These are phyloP conservation scores for Aradophagus sp. DNA, from an alignment of 1,140 invertebrate genomes.

Conservation along the genomic window DNA sequence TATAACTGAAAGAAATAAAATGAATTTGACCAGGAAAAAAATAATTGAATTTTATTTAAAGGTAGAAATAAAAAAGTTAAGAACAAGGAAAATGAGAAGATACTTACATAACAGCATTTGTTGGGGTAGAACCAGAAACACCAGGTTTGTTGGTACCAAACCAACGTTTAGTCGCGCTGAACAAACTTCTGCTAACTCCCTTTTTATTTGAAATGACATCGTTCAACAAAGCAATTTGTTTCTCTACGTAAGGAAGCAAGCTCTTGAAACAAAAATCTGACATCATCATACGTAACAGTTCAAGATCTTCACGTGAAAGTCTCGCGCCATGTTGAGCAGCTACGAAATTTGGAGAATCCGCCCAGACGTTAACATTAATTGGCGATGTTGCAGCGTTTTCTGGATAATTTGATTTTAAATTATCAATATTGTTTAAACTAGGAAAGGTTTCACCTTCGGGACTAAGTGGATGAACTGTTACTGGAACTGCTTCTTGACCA, in stretches of 20 bases:
- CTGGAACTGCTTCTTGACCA: constrained; percentile 73
- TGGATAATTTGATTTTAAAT: constrained; percentile 60
- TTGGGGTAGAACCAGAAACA: constrained; percentile 77
- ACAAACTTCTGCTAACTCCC: constrained; percentile 91
- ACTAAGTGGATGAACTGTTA: constrained; percentile 79
- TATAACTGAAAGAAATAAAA: constrained; percentile 79
- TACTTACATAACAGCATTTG: constrained; percentile 87
- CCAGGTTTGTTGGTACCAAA: constrained; percentile 92
- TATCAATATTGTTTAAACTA: constrained; percentile 46
- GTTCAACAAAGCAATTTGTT: constrained; percentile 86
- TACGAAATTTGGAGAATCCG: constrained; percentile 72
- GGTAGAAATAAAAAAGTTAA: too few relatives aligned
- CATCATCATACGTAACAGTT: constrained; percentile 88
- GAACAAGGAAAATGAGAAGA: too few relatives aligned
- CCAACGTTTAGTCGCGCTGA: constrained; percentile 95
- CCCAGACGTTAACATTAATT: constrained; percentile 78
- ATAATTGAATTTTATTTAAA: too few relatives aligned
- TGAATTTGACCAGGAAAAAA: too few relatives aligned
- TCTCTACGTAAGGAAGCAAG: constrained; percentile 92
- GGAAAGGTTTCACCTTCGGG: constrained; percentile 73
- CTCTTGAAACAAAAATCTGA: constrained; percentile 91
- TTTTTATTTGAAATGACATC: constrained; percentile 91
- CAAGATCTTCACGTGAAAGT: constrained; percentile 87
- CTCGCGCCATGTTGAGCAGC: constrained; percentile 81
- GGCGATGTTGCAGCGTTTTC: constrained; percentile 73